Evolutionary conservation across 2,113 vertebrate genomes (phyloP).

Genomic region (Prietella phreatophila): DNA sequence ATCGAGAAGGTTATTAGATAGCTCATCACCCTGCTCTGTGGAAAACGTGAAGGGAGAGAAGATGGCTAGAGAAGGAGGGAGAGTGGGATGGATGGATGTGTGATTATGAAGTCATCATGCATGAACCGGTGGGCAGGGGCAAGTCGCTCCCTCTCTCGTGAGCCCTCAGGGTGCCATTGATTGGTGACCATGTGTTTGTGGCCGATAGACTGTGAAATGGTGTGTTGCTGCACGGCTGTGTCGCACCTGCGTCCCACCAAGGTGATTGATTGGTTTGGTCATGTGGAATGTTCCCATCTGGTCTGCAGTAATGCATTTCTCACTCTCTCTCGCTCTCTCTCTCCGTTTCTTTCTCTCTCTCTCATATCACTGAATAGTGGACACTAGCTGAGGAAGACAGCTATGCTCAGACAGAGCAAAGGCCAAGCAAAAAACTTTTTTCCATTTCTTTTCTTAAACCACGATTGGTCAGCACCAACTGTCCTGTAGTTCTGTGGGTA

Average conservation of each 20-base stretch:
- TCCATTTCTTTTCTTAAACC: constrained; percentile 44
- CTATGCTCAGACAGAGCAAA: constrained; percentile 75
- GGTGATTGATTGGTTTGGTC: constrained; percentile 99
- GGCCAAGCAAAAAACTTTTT: constrained; percentile 75
- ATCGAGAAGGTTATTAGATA: constrained; percentile 90
- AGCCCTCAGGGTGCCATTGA: constrained; percentile 98
- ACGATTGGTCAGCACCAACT: constrained; percentile 5
- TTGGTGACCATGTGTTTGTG: constrained; percentile 99
- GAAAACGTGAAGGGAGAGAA: constrained; percentile 67
- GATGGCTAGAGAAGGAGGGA: constrained; percentile 6
- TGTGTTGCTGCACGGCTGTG: constrained; percentile 99
- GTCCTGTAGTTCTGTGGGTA: neutral
- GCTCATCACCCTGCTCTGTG: constrained; percentile 89
- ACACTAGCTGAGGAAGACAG: constrained; percentile 76
- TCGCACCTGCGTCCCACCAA: constrained; percentile 98
- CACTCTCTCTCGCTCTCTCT: constrained; percentile 38
- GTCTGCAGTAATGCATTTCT: constrained; percentile 92
- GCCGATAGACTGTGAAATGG: constrained; percentile 99
- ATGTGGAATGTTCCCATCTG: constrained; percentile 99
- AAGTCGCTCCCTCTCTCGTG: constrained; percentile 78
- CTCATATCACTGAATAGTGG: constrained; percentile 73
- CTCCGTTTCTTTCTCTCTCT: neutral
- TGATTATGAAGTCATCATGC: constrained; percentile 99
- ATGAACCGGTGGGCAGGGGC: constrained; percentile 90
- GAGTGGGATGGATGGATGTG: constrained; percentile 80